Base-by-base conservation (phyloP, 2,888 invertebrate species). In the Pecten maximus region DNA sequence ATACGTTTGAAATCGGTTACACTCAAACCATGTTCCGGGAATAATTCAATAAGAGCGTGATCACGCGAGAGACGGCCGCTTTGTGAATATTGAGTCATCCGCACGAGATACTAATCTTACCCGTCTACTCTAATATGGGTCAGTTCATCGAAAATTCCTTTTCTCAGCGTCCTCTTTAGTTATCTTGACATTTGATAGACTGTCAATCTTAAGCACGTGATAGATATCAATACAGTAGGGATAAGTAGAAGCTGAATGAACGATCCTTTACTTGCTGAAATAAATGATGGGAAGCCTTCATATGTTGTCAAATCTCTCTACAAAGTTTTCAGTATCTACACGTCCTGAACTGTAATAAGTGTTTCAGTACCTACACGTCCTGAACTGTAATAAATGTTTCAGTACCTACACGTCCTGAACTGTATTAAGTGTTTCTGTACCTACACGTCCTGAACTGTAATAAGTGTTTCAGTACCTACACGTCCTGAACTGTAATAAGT, bases 141-240 rank as follows among this genome's bases (percentile, higher is more conserved):
- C 28, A 35, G 23, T 74, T 74, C 28, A 74, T 74, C 35, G 35
- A 35, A 35, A 35, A 74, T 74, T 74, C 74, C 28, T 74, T 74
- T 74, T 74, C n/a, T 74, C 74, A 74, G 74, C 35, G 74, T 35
- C 74, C 10, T 74, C 74, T 28, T 23, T 8, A 74, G 35, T 74
- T 74, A 74, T 74, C 35, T 10, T 74, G 74, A 74, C 74, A 74
- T 28, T 74, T 74, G 74, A 74, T 74, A 74, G 74, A 74, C 74
- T 74, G 35, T 74, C 35, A 28, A 19, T 19, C 50, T 19, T 6
- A 19, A 23, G 23, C 54, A 6, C 19, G n/a, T 6, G 1, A 23
- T 50, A 44, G 54, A n/a, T 54, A 54, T 54, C 54, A 3, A 54
- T n/a, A n/a, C 19, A 3, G 6, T 54, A 54, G 6, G 2, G 50